A percentile compares a stretch with the other conserved stretches of the same genome.
Conservation (phyloP, 1,140 invertebrate genomes). For the Drosophila ercepeae region DNA sequence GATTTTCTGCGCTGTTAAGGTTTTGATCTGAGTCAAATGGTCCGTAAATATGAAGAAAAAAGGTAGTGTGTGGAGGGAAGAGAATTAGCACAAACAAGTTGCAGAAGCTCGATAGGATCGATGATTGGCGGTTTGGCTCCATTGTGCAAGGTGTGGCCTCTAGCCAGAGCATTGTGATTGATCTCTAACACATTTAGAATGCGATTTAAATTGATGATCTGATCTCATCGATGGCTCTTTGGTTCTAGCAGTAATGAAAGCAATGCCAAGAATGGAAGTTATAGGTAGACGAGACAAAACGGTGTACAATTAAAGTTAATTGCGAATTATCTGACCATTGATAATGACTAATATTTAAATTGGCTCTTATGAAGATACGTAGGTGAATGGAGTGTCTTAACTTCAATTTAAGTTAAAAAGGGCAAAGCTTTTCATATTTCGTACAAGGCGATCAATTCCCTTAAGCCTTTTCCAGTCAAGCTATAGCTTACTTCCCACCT, state of each 20-base stretch:
- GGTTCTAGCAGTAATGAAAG: background rate
- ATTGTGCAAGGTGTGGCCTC: conserved; percentile 30
- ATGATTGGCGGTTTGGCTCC: conserved; percentile 31
- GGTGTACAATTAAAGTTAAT: background rate
- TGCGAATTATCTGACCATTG: background rate
- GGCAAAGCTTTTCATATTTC: too few species aligned
- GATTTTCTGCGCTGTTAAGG: conserved; percentile 36
- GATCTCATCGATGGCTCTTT: conserved; percentile 27
- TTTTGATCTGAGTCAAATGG: conserved; percentile 19
- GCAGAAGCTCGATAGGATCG: conserved; percentile 37
- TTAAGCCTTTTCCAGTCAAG: background rate
- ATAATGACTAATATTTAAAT: too few species aligned
- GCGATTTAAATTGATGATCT: conserved; percentile 49
- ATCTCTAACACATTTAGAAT: conserved; percentile 35
- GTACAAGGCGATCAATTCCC: too few species aligned
- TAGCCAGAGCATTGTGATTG: conserved; percentile 14
- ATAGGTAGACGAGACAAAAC: conserved; percentile 7
- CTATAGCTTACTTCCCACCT: conserved; percentile 30
- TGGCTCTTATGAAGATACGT: too few species aligned
- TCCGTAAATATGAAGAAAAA: conserved; percentile 1
- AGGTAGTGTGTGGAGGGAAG: background rate
- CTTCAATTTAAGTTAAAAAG: too few species aligned
- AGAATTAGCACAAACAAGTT: conserved; percentile 26
- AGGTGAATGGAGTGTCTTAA: too few species aligned
- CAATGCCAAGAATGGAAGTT: conserved; percentile 6